Evolutionary conservation across 2,888 invertebrate species (phyloP), one percentile per base, ranked within the genome.

Genomic region (Tetragnatha montana): DNA sequence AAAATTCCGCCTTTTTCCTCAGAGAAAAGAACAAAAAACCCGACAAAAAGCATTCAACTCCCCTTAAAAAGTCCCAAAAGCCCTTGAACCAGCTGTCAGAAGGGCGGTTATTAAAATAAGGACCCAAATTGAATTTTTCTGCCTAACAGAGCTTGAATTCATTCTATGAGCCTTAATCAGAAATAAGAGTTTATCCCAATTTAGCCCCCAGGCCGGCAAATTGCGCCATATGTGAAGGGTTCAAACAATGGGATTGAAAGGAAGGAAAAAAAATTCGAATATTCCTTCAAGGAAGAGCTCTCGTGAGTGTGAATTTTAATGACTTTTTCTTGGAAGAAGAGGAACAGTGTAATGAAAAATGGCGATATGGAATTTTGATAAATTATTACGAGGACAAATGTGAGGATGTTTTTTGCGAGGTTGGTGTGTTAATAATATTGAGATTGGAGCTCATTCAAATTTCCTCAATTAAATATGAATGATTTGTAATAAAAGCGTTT

Each of bases 241-340:
- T 70, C 51, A 19, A 22, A 71, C 50, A 71, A 81, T 71, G 17
- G 22, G 19, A 60, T n/a, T 22, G 17, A 70, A 81, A 47, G n/a
- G 47, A 47, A 80, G 35, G 47, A 17, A 1, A 71, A 51, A 47
- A 19, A 10, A 14, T 6, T 19, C 47, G 47, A 81, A 81, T 51
- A 70, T 14, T 60, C 60, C 60, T 17, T 60, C n/a, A 51, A 19
- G 80, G 35, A 69, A 81, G 51, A 73, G 22, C 22, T 8, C 50
- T 71, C 71, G 22, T 81, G 73, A 81, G 71, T 73, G 81, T 50
- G 70, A 81, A 21, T 81, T 75, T 81, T 51, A 81, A 81, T 81
- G 81, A 81, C 19, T 81, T 81, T 70, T 50, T 14, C 68, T 71
- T 22, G 6, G 1, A 12, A 49, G 50, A 21, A 51, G n/a, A n/a